These are phyloP conservation scores for Euproctis similis DNA, from an alignment of 2,888 invertebrate genomes.

Conservation along the genomic window DNA sequence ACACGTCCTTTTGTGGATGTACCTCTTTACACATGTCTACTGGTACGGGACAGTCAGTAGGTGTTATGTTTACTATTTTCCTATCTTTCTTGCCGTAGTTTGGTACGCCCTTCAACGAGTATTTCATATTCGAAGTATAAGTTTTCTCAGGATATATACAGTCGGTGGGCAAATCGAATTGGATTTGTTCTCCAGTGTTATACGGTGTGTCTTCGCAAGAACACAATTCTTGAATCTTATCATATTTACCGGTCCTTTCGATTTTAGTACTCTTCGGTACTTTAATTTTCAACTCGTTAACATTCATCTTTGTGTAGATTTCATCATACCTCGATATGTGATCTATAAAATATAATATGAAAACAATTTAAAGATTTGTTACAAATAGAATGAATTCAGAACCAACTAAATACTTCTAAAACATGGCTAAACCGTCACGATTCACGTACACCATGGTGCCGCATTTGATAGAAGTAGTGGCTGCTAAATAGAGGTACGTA, in stretches of 20 bases:
- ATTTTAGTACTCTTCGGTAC: conserved; percentile 58
- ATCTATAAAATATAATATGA: conserved; percentile 28
- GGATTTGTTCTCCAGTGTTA: conserved; percentile 62
- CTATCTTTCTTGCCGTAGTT: conserved; percentile 40
- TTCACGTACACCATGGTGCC: too few relatives aligned
- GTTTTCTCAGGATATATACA: conserved; percentile 33
- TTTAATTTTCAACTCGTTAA: conserved; percentile 60
- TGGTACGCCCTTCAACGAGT: conserved; percentile 45
- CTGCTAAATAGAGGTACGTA: too few relatives aligned
- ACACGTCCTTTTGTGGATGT: conserved; percentile 59
- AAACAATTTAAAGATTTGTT: too few relatives aligned
- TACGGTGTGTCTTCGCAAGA: conserved; percentile 51
- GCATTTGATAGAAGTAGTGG: too few relatives aligned
- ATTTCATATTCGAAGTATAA: conserved; percentile 53
- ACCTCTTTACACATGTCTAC: conserved; percentile 54
- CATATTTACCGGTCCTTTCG: conserved; percentile 54
- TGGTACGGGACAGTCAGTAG: conserved; percentile 55
- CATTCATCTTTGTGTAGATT: conserved; percentile 64
- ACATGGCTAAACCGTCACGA: too few relatives aligned
- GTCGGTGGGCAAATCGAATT: conserved; percentile 56
- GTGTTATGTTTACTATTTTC: conserved; percentile 55
- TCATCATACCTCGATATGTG: conserved; percentile 50
- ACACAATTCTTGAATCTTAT: conserved; percentile 59
- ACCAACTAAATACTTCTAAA: too few relatives aligned
- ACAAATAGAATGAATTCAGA: background rate